phyloP scores from a whole-genome alignment of 2,888 invertebrate species.

The Boloria selene region DNA sequence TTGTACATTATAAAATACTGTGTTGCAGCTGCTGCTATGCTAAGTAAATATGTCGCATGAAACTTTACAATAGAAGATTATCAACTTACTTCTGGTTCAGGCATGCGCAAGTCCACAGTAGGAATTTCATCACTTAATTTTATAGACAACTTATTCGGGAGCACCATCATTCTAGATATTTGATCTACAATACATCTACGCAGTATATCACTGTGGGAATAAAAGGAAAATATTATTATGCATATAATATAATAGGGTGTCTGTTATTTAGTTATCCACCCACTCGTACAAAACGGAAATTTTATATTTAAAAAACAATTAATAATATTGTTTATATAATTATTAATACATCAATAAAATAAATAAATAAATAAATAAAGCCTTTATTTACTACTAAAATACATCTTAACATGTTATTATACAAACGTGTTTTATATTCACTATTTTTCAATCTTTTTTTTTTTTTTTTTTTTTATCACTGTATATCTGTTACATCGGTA shows the following conservation, averaged over 20 bases:
- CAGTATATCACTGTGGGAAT: conserved; percentile 89
- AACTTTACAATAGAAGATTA: background rate
- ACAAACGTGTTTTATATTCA: no score
- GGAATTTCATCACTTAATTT: conserved; percentile 93
- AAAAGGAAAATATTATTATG: background rate
- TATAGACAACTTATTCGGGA: conserved; percentile 97
- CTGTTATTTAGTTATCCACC: background rate
- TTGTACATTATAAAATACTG: background rate
- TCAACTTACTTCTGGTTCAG: conserved; percentile 91
- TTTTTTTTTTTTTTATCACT: no score
- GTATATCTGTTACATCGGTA: no score
- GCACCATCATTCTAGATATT: conserved; percentile 94
- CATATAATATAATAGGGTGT: background rate
- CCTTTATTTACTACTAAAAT: no score
- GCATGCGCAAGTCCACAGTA: conserved; percentile 90
- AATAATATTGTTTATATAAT: no score
- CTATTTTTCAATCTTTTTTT: no score
- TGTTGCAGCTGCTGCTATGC: no score
- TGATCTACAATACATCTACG: conserved; percentile 94
- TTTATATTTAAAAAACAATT: no score
- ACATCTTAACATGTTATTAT: no score
- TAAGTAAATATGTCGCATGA: background rate
- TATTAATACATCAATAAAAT: no score
- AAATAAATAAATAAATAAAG: no score
- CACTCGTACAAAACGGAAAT: no score